Base-by-base conservation (phyloP, 2,113 vertebrate genomes). In the Tor tambroides region DNA sequence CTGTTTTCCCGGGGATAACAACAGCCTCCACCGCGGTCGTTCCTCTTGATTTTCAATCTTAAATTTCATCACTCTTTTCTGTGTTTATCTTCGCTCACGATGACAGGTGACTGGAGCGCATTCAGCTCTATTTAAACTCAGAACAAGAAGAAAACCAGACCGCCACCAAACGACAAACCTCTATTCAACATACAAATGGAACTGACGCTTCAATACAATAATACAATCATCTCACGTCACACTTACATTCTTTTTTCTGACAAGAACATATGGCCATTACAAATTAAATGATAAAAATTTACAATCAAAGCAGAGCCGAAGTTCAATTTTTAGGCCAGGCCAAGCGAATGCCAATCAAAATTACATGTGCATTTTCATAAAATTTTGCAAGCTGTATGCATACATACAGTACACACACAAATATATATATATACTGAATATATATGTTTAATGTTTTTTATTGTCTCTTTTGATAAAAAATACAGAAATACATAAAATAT, bases 71-170 rank as follows among this genome's bases (percentile, higher is more conserved):
- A 69, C 28, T 75, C 6, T 11, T 71, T 83, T 88, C 67, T 84
- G n/a, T 72, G 30, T 84, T 86, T 75, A 88, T 77, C 72, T 80
- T 35, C 15, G 46, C 80, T 69, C 67, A 46, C 5, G 32, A 43
- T 77, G 71, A 61, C 72, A 83, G 77, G 74, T 28, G 30, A 85
- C 72, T 80, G 84, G 74, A 87, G 83, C 61, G 30, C 81, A 89
- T 83, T 85, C 41, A 63, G 71, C 80, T 87, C 14, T 21, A 83
- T 56, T 69, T 71, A 67, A 59, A 76, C 67, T 35, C 35, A 86
- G 61, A 28, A 54, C 21, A 51, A 65, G 26, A 14, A 32, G 41
- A 72, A 76, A 74, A 77, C 19, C 79, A 46, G 76, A 49, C 65
- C 46, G 9, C 80, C 15, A 46, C 59, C 59, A 67, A 38, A 82